Conservation (phyloP, 2,888 invertebrate genomes). For the Drosophila differens region DNA sequence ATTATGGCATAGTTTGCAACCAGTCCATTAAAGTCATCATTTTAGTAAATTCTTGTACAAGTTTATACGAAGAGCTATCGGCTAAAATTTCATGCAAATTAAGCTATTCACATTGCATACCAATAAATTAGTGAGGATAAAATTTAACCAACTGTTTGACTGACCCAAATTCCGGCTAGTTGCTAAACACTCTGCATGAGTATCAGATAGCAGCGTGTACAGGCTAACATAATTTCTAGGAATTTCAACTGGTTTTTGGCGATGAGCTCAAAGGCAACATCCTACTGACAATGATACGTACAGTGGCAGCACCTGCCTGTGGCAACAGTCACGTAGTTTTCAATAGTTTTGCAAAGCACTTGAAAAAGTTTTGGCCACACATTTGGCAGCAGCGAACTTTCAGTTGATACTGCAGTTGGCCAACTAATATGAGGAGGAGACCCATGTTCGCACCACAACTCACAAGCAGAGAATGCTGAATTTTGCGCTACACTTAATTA, state of each 20-base stretch:
- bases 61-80: neutral
- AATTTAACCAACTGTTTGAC: constrained; percentile 5
- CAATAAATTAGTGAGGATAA: neutral
- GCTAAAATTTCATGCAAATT: neutral
- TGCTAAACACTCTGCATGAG: constrained; percentile 13
- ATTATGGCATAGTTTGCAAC: neutral
- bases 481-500: constrained; percentile 68
- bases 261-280: constrained; percentile 27
- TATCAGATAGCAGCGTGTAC: constrained; percentile 21
- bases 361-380: constrained; percentile 50
- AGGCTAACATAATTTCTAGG: constrained; percentile 56
- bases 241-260: constrained; percentile 64
- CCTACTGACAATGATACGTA: constrained; percentile 71
- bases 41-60: neutral
- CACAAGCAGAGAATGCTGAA: constrained; percentile 26
- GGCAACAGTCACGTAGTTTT: constrained; percentile 62
- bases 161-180: constrained; percentile 17
- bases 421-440: constrained; percentile 2
- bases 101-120: neutral
- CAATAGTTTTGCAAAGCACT: constrained; percentile 68
- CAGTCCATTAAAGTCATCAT: neutral
- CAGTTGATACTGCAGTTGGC: constrained; percentile 33
- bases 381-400: constrained; percentile 9
- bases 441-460: constrained; percentile 15
- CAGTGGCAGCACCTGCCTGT: constrained; percentile 61